A percentile compares a stretch with the other conserved stretches of the same genome.
These are phyloP conservation scores for Lethenteron camtschaticum DNA, from an alignment of 2,113 vertebrate genomes.

Conservation along the genomic window DNA sequence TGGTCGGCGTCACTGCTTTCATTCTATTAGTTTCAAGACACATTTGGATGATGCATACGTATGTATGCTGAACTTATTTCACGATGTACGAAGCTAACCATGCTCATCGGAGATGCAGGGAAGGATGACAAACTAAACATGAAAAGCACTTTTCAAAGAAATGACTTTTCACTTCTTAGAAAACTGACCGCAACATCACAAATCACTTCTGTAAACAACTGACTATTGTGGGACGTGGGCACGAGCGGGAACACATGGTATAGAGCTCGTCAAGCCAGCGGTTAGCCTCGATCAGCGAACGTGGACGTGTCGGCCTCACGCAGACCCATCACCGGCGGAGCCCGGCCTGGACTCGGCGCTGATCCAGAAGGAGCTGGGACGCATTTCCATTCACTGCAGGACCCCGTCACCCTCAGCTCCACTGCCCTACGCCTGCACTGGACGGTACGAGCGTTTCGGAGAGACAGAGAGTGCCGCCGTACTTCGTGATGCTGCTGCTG, in stretches of 20 bases:
- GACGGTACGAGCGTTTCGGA: neutral
- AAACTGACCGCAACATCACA: neutral
- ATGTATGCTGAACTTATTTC: too few relatives aligned
- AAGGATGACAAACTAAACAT: too few relatives aligned
- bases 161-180: neutral
- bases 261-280: neutral
- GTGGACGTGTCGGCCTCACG: too few relatives aligned
- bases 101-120: too few relatives aligned
- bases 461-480: too few relatives aligned
- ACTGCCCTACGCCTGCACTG: neutral
- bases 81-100: too few relatives aligned
- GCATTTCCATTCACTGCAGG: constrained; percentile 1
- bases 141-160: neutral
- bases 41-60: too few relatives aligned
- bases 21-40: too few relatives aligned
- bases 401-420: neutral
- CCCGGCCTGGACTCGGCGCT: neutral
- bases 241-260: neutral
- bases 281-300: too few relatives aligned
- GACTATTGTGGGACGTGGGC: neutral
- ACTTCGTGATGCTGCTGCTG: too few relatives aligned
- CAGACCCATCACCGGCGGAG: constrained; percentile 1
- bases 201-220: neutral
- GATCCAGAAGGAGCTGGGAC: neutral
- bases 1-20: too few relatives aligned